These are phyloP conservation scores for Copsychus sechellarum DNA, from an alignment of 2,113 vertebrate species.

Conservation along the genomic window DNA sequence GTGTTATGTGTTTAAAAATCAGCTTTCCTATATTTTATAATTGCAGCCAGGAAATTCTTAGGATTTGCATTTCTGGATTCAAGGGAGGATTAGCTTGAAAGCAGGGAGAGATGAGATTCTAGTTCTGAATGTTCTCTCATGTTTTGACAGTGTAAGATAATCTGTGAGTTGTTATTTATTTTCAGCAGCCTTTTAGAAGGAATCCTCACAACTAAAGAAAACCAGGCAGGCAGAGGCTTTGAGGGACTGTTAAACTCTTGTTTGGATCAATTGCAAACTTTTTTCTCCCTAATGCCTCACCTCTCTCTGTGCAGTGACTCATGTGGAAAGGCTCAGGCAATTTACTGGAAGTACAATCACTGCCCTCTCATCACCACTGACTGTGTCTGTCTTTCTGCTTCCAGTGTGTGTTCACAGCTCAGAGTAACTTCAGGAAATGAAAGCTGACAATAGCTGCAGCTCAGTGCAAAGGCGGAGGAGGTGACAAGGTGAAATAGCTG, in stretches of 20 bases:
- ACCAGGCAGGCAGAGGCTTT: background rate
- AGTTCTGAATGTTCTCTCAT: background rate
- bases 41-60: background rate
- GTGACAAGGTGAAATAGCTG: slow-evolving; percentile 7
- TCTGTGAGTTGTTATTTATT: background rate
- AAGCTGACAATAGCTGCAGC: background rate
- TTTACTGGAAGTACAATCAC: background rate
- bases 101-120: background rate
- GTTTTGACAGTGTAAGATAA: background rate
- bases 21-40: background rate
- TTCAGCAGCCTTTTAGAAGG: background rate
- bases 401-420: background rate
- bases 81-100: background rate
- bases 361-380: background rate
- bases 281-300: background rate
- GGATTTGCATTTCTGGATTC: background rate
- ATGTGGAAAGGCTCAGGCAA: background rate
- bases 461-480: background rate
- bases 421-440: background rate
- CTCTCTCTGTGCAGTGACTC: slow-evolving; percentile 16
- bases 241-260: background rate
- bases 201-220: background rate
- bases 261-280: background rate
- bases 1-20: background rate
- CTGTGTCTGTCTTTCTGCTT: background rate